Base-by-base conservation (phyloP, 2,888 invertebrate species). In the Pandemis corylana region DNA sequence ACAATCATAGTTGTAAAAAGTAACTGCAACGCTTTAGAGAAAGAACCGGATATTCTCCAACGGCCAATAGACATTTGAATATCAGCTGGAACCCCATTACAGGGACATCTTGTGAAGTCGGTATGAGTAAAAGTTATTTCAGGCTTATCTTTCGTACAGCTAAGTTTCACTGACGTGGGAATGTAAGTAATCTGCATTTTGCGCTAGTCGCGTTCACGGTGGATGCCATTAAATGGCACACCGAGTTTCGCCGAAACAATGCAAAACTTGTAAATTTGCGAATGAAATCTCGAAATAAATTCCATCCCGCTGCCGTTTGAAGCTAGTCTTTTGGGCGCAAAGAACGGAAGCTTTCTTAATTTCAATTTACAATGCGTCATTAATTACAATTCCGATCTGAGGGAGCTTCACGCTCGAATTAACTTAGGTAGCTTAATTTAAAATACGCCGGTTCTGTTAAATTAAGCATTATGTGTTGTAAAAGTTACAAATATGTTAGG, bases 1-100 rank as follows among this genome's bases (percentile, higher is more conserved):
- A 78, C 78, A 78, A 78, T 80, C 73, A 68, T 71, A 79, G 79
- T 70, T 79, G 79, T 84, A 81, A 84, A 84, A 83, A 81, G 79
- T 77, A 83, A 84, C 80, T 81, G 78, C 75, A 41, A 72, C 76
- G 77, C 75, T 78, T 77, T 68, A 63, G 75, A 78, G 77, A 78
- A 77, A 77, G 78, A 77, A 78, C 71, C 76, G 80, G 76, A 81
- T 80, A 75, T 75, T 62, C 80, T 81, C 79, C 68, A 80, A 81
- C 80, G 81, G 79, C 78, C 80, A 80, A 81, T 83, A 79, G 73
- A 81, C 78, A 78, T 80, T 79, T 73, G 70, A 76, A 76, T 76
- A 71, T 75, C 75, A 71, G 71, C 76, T 66, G 68, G 41, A 75
- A 65, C 75, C 72, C 71, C 67, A 67, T 68, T 75, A 44, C 64